A percentile compares a stretch with the other conserved stretches of the same genome.
phyloP scores from a whole-genome alignment of 2,888 invertebrate genomes.

The Branchellion lobata region DNA sequence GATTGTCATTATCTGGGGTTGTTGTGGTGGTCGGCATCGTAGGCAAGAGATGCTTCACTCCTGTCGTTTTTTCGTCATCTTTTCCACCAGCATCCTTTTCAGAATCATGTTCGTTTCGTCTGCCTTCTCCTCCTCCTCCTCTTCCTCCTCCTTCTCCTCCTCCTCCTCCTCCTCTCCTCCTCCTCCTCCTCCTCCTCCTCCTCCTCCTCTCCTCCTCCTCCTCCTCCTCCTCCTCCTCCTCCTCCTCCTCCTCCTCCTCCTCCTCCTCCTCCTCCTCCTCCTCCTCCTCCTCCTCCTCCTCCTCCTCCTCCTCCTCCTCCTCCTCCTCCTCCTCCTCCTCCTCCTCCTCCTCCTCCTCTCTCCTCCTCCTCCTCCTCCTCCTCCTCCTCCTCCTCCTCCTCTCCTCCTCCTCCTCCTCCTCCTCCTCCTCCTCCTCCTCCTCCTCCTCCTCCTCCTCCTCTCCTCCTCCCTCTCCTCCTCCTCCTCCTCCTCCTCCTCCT shows the following conservation, averaged over 20 bases:
- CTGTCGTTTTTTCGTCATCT: no score
- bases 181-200: no score
- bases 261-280: neutral
- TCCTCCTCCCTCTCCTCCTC: neutral
- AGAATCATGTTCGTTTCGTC: no score
- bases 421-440: conserved; percentile 7
- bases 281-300: neutral
- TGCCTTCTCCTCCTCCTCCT: no score
- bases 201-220: no score
- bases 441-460: conserved; percentile 15
- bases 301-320: conserved; percentile 6
- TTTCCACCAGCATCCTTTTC: no score
- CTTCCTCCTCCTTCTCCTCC: no score
- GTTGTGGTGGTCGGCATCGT: no score
- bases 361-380: neutral
- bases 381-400: neutral
- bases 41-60: no score
- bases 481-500: neutral
- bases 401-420: neutral
- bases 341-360: conserved; percentile 12
- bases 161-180: no score
- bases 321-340: neutral
- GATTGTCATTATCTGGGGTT: no score
- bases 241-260: neutral
- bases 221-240: conserved; percentile 17